Conservation (phyloP, 2,113 vertebrate species). For the Anser cygnoides region DNA sequence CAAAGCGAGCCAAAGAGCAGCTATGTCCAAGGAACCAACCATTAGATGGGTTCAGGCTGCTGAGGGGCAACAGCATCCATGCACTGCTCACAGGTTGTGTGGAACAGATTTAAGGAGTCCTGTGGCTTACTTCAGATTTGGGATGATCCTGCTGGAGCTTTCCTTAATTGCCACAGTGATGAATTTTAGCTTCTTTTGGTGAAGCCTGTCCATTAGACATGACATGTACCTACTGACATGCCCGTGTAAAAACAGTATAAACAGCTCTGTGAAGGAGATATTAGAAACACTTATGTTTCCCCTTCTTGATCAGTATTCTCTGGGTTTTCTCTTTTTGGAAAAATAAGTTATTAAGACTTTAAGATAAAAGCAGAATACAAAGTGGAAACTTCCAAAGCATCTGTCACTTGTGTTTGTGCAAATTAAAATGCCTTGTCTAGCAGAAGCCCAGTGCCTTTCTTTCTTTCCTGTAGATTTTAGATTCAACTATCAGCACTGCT, state of each 20-base stretch:
- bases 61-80: not conserved
- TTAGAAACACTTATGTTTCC: not conserved
- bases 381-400: slow-evolving; percentile 14
- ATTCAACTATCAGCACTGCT: not conserved
- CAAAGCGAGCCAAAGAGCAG: not conserved
- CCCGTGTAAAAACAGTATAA: not conserved
- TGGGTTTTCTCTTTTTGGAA: not conserved
- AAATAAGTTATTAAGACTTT: not conserved
- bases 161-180: not conserved
- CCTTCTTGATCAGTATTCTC: not conserved
- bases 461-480: not conserved
- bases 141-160: not conserved
- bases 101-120: not conserved
- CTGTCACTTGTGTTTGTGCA: not conserved
- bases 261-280: not conserved
- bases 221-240: not conserved
- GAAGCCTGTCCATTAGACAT: not conserved
- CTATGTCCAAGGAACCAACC: not conserved
- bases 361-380: not conserved
- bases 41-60: not conserved
- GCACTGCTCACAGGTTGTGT: not conserved
- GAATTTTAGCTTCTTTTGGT: not conserved
- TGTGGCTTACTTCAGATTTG: not conserved
- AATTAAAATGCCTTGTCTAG: not conserved
- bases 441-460: not conserved